Conservation (phyloP, 2,113 vertebrate genomes). For the Bettongia penicillata region DNA sequence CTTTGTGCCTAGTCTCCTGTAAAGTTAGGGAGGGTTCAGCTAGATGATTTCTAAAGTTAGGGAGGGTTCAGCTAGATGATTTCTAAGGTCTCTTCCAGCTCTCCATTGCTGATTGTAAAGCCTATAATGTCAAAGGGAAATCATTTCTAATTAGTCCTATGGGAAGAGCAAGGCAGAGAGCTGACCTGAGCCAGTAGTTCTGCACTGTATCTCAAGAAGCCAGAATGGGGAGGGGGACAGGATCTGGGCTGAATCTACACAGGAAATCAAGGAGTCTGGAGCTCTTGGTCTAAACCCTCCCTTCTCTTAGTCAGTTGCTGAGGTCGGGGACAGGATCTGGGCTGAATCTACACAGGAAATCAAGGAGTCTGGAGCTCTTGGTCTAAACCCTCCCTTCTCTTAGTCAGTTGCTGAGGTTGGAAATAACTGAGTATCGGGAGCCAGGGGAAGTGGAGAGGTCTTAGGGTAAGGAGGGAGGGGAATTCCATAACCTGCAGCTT, state of each 20-base stretch:
- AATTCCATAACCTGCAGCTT: neutral
- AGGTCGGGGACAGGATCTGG: neutral
- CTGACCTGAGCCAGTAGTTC: neutral
- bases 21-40: too few species aligned
- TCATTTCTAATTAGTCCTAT: neutral
- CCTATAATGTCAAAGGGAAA: neutral
- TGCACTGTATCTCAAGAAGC: neutral
- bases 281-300: neutral
- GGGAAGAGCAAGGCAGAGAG: neutral
- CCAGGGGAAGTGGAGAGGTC: neutral
- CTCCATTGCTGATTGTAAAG: neutral
- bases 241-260: neutral
- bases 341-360: neutral
- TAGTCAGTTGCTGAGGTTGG: neutral
- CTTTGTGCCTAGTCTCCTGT: too few species aligned
- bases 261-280: neutral
- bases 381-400: neutral
- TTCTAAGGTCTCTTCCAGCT: neutral
- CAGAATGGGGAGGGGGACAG: neutral
- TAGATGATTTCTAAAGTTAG: too few species aligned
- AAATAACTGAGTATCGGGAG: neutral
- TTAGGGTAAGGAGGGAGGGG: neutral
- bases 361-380: neutral
- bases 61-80: neutral
- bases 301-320: neutral